Base-by-base conservation (phyloP, 1,140 invertebrate genomes). In the Thaumetopoea pityocampa region DNA sequence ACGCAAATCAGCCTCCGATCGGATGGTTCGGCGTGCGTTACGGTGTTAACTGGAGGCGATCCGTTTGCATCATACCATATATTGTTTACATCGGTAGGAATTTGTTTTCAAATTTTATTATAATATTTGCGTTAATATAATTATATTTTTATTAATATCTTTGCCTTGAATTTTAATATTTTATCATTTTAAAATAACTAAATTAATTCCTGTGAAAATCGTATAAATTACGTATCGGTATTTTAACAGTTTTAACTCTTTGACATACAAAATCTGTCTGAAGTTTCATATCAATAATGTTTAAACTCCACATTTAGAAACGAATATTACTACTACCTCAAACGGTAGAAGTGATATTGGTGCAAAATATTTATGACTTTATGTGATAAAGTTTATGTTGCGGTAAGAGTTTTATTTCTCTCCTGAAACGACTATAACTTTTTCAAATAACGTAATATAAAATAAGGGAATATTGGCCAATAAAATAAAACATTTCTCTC, bases 401-500 rank as follows among this genome's bases (percentile, higher is more conserved):
- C 64, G 64, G 67, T 66, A 71, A 71, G 59, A 67, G 61, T 66
- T 71, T 71, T 71, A 71, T 71, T 66, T 61, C 48, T 43, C 54
- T 54, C 53, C 28, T 56, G 59, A 63, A 68, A 52, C 37, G 51
- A 40, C 37, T 59, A 48, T 60, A 53, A 57, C 42, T 54, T 65
- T 61, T 58, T 57, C 48, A 22, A 29, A 49, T 43, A 36, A 48
- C 45, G 23, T 51, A 43, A 38, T 46, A 37, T 49, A 44, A 51
- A 53, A 57, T 42, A 42, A 38, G 41, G 37, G 42, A 38, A 52
- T 53, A 62, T 62, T 57, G 51, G 44, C 33, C 50, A 54, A 62
- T 57, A 62, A 62, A 62, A 53, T 34, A 37, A 24, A 51, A 49
- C 43, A 22, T 49, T 47, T 48, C 24, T 26, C 24, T 30, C 40